A percentile compares a stretch with the other conserved stretches of the same genome.
These are phyloP conservation scores for Montipora sp. DNA, from an alignment of 64 coral and sea anemone species.

Conservation along the genomic window DNA sequence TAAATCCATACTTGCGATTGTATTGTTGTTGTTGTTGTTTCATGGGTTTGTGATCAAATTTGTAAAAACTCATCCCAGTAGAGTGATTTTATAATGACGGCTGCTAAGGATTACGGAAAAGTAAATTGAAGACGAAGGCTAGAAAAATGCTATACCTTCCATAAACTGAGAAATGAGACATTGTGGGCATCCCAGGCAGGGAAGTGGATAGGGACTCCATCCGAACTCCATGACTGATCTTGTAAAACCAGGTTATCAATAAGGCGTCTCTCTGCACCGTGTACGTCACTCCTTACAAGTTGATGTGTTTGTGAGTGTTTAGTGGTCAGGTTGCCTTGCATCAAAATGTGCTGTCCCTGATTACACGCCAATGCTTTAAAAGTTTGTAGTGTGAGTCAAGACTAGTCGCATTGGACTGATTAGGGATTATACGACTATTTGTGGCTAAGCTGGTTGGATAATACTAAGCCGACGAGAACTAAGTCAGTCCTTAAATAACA, in stretches of 20 bases:
- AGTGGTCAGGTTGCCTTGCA: neutral
- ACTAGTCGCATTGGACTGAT: neutral
- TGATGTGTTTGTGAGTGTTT: neutral
- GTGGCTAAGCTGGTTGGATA: conserved; percentile 55
- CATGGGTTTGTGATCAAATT: no score
- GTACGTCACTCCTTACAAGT: neutral
- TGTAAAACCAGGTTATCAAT: neutral
- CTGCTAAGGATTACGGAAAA: no score
- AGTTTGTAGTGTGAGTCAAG: neutral
- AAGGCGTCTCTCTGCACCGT: neutral
- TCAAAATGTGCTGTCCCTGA: neutral
- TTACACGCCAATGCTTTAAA: neutral
- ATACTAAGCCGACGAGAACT: conserved; percentile 43
- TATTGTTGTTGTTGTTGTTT: no score
- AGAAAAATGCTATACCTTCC: conserved; percentile 8
- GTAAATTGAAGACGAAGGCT: neutral
- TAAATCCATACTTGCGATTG: no score
- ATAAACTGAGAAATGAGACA: conserved; percentile 30
- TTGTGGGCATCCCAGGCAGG: conserved; percentile 19
- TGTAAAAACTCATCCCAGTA: no score
- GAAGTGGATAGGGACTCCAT: neutral
- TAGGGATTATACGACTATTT: conserved; percentile 44
- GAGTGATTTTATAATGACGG: no score
- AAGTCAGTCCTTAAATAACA: conserved; percentile 38
- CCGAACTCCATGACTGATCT: neutral